Evolutionary conservation across 2,888 invertebrate genomes (phyloP).

Genomic region (Bombylius discolor): DNA sequence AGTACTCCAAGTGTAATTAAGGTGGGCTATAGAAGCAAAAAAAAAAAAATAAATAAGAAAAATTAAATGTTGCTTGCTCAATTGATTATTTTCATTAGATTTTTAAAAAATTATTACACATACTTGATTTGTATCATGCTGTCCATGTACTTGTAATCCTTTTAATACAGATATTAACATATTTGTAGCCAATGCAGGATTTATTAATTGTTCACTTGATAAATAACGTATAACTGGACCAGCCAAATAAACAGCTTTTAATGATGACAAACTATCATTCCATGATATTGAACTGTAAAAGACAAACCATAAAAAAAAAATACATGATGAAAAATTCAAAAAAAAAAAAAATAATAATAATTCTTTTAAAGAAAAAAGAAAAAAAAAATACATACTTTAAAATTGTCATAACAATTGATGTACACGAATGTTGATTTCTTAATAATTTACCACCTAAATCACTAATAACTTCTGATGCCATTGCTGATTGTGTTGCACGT

Average conservation of each 20-base stretch:
- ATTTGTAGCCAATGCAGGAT: constrained; percentile 53
- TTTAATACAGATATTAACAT: constrained; percentile 65
- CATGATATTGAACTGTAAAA: constrained; percentile 54
- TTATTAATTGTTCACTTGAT: constrained; percentile 48
- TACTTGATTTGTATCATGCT: constrained; percentile 80
- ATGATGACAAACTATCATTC: constrained; percentile 72
- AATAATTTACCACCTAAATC: constrained; percentile 68
- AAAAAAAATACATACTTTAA: constrained; percentile 38
- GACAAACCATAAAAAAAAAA: constrained; percentile 3
- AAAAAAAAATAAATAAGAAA: background rate
- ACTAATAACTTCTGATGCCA: constrained; percentile 61
- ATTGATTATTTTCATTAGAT: no score
- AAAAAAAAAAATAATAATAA: constrained; percentile 1
- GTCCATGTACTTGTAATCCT: constrained; percentile 75
- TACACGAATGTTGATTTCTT: constrained; percentile 49
- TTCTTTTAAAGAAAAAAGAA: background rate
- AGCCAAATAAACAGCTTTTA: constrained; percentile 63
- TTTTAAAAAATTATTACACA: background rate
- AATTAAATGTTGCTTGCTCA: background rate
- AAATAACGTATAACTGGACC: constrained; percentile 58
- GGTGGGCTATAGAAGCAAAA: constrained; percentile 26
- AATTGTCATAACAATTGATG: constrained; percentile 50
- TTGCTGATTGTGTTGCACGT: constrained; percentile 35
- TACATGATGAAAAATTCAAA: no score
- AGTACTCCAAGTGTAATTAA: constrained; percentile 69